Conservation (phyloP, 64 coral and sea anemone species). For the Cladopsammia gracilis region DNA sequence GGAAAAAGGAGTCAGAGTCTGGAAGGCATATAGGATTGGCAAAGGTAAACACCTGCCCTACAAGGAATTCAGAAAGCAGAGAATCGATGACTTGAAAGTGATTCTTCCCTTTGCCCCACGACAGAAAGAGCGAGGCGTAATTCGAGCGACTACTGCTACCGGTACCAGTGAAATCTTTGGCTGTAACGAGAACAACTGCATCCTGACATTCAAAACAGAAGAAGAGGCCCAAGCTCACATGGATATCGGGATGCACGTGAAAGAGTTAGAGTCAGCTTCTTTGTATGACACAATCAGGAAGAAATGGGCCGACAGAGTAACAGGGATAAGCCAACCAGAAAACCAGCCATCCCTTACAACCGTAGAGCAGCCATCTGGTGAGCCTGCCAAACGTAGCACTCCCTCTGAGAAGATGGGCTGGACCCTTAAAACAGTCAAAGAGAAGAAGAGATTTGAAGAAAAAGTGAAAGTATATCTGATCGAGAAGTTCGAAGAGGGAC, state of each 20-base stretch:
- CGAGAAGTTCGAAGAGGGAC: conserved; percentile 48
- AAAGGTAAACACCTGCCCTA: too few relatives aligned
- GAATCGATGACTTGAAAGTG: too few relatives aligned
- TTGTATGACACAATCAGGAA: conserved; percentile 48
- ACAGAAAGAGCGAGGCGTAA: too few relatives aligned
- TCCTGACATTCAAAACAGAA: too few relatives aligned
- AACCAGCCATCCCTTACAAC: not conserved
- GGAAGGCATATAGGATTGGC: too few relatives aligned
- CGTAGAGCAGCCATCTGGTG: not conserved
- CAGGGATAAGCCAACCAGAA: not conserved
- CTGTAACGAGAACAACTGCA: too few relatives aligned
- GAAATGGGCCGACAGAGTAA: conserved; percentile 61
- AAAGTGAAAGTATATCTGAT: conserved; percentile 35
- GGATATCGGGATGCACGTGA: conserved; percentile 41
- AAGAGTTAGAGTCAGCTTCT: conserved; percentile 43
- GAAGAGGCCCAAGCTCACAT: conserved; percentile 48
- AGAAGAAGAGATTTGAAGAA: conserved; percentile 7
- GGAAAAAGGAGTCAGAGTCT: too few relatives aligned
- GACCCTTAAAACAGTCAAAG: conserved; percentile 34
- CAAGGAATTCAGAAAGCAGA: too few relatives aligned
- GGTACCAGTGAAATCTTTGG: too few relatives aligned
- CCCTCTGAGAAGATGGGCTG: conserved; percentile 1
- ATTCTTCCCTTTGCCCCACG: too few relatives aligned
- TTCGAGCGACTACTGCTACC: too few relatives aligned
- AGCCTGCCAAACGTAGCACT: not conserved